Base-by-base conservation (phyloP, 2,888 invertebrate species). In the Himalopsyche japonica region DNA sequence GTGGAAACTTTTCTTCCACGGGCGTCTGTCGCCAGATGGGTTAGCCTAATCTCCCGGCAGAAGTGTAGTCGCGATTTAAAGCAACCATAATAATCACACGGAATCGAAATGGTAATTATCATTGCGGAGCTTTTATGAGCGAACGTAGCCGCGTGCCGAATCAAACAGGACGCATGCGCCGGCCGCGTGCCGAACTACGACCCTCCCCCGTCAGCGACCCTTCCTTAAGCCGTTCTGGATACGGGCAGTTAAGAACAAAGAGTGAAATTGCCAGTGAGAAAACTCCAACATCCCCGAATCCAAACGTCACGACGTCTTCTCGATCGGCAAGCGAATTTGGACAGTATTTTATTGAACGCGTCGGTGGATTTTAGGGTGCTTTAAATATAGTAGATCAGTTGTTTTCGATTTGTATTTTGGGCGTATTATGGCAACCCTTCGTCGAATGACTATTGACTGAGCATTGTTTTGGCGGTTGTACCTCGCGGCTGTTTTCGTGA, bases 251-350 rank as follows among this genome's bases (percentile, higher is more conserved):
- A 83, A 77, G 84, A 84, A 87, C 86, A 86, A 87, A 87, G 86
- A 86, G 86, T 86, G 85, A 85, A 87, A 87, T 87, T 84, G 86
- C 81, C 86, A 82, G 85, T 81, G 83, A 87, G 85, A 85, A 83
- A 84, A 82, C 64, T 82, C 30, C 79, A 64, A 37, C 64, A 64
- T 37, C 57, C 34, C 79, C 20, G 20, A 77, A 47, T 30, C 34
- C 27, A 80, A 57, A 76, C 64, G 77, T 27, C 57, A 32, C 43
- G 79, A 79, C 20, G 20, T 15, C 64, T 32, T 5, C 12, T n/a
- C 78, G 37, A 79, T 57, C 64, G 64, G 27, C 81, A 43, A 34
- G 81, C 81, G 81, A 81, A 57, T 57, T 37, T 64, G 7, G 70
- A 18, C 57, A n/a, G 12, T 70, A 70, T 70, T 27, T 27, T 15